Evolutionary conservation across 1,140 invertebrate species (phyloP).

Genomic region (Ostrea edulis): DNA sequence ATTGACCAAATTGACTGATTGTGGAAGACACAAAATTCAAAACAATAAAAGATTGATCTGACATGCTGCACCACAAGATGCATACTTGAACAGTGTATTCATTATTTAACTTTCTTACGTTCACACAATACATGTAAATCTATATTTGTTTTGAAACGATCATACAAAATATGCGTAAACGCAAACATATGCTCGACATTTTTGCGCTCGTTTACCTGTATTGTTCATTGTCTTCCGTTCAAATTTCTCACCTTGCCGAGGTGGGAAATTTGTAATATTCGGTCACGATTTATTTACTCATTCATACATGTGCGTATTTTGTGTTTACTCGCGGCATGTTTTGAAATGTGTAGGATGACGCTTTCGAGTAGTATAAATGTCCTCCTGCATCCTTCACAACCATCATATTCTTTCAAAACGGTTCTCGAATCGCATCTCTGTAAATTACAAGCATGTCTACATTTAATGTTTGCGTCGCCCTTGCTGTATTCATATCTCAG

Average conservation of each 20-base stretch:
- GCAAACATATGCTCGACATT: neutral
- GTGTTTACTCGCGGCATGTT: neutral
- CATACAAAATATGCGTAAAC: neutral
- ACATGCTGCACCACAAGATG: no score
- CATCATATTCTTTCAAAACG: neutral
- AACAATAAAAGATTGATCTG: no score
- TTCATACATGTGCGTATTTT: neutral
- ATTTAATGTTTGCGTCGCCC: neutral
- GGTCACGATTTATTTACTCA: constrained; percentile 35
- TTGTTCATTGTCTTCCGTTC: neutral
- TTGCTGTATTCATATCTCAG: neutral
- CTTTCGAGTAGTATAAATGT: neutral
- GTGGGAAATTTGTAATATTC: neutral
- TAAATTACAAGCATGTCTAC: neutral
- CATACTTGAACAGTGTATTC: no score
- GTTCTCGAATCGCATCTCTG: neutral
- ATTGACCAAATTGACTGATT: no score
- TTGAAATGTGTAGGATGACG: constrained; percentile 5
- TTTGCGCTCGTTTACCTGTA: constrained; percentile 11
- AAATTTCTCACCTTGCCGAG: neutral
- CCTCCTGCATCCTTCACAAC: neutral
- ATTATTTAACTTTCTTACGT: no score
- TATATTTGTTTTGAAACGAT: neutral
- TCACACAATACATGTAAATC: no score
- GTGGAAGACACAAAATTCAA: no score